Conservation (phyloP, 2,888 invertebrate genomes). For the Hipparchia semele region DNA sequence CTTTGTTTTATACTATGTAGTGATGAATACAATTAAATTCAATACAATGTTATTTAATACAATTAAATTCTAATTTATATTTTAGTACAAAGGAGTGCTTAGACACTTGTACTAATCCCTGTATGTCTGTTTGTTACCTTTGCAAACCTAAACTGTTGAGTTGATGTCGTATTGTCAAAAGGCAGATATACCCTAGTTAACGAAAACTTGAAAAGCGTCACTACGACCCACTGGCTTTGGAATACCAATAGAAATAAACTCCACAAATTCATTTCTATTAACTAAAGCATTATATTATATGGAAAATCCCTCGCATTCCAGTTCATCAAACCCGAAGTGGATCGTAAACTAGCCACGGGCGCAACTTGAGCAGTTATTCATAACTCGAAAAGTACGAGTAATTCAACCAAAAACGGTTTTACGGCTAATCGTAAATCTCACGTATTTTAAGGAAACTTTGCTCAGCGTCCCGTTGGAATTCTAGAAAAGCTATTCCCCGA, state of each 20-base stretch:
- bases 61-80: too few species aligned
- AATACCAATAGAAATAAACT: neutral
- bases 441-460: conserved; percentile 51
- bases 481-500: conserved; percentile 31
- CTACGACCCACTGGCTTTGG: too few species aligned
- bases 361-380: conserved; percentile 64
- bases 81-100: too few species aligned
- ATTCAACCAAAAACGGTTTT: conserved; percentile 67
- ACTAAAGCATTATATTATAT: conserved; percentile 11
- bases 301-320: conserved; percentile 22
- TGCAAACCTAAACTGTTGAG: too few species aligned
- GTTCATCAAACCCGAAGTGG: conserved; percentile 38
- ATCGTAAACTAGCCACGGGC: conserved; percentile 43
- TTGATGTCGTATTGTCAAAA: too few species aligned
- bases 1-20: too few species aligned
- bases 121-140: too few species aligned
- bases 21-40: too few species aligned
- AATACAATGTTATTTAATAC: too few species aligned
- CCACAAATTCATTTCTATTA: conserved; percentile 18
- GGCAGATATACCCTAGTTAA: too few species aligned
- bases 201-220: too few species aligned
- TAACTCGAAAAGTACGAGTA: conserved; percentile 59
- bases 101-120: too few species aligned
- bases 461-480: conserved; percentile 34
- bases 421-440: conserved; percentile 69